phyloP scores from a whole-genome alignment of 2,113 vertebrate species.

The Perccottus glenii region DNA sequence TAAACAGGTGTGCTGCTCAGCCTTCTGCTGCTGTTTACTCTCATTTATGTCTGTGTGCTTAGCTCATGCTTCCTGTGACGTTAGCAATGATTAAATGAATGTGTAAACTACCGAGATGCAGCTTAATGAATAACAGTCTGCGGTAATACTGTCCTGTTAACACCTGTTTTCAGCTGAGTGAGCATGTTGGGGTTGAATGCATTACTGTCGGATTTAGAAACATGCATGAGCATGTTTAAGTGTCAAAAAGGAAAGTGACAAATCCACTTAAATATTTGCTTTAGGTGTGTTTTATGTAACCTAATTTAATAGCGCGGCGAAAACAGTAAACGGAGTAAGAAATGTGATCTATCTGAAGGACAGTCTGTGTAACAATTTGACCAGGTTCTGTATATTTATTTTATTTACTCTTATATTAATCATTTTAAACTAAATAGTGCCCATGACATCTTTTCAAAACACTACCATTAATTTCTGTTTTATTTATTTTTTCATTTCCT shows the following conservation, averaged over 20 bases:
- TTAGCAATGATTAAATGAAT: slow-evolving; percentile 7
- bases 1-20: slow-evolving; percentile 5
- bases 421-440: no score
- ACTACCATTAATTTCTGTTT: no score
- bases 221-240: background rate
- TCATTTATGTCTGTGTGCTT: slow-evolving; percentile 10
- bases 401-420: no score
- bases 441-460: no score
- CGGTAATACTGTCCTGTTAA: slow-evolving; percentile 7
- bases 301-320: no score
- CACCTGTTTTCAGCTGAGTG: slow-evolving; percentile 37
- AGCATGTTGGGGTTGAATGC: background rate
- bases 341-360: no score
- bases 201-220: background rate
- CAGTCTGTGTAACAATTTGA: no score
- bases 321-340: no score
- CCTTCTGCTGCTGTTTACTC: slow-evolving; percentile 16
- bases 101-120: slow-evolving; percentile 18
- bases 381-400: no score
- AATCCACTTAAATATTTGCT: background rate
- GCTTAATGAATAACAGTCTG: slow-evolving; percentile 4
- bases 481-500: no score
- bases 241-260: background rate
- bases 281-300: background rate
- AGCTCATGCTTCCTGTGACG: slow-evolving; percentile 7